phyloP scores from a whole-genome alignment of 2,797 vertebrate species.

The Lacerta agilis region DNA sequence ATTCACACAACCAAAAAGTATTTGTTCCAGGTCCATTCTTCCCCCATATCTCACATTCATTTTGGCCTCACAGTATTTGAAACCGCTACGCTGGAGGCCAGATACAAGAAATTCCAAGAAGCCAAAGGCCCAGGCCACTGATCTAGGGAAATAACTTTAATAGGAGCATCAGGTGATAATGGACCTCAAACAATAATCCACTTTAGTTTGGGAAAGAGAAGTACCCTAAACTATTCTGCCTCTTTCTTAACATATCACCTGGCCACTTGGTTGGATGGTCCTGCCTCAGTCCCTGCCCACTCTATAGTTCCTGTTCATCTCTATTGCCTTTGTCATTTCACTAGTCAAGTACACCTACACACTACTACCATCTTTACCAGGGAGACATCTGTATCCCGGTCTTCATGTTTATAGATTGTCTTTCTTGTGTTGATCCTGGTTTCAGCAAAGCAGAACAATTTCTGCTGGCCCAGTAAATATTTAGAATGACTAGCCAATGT shows the following conservation, averaged over 20 bases:
- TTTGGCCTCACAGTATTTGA: constrained; percentile 15
- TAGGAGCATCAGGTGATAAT: no score
- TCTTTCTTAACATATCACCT: neutral
- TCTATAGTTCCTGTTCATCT: neutral
- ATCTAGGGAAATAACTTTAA: neutral
- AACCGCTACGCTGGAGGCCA: neutral
- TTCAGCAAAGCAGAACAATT: neutral
- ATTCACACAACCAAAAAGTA: constrained; percentile 6
- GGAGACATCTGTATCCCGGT: neutral
- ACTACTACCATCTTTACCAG: neutral
- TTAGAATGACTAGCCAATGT: no score
- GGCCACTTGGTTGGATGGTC: neutral
- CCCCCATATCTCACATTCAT: constrained; percentile 18
- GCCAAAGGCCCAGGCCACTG: neutral
- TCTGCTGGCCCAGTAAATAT: neutral
- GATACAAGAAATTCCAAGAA: neutral
- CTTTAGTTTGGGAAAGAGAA: neutral
- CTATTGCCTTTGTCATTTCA: neutral
- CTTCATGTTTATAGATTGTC: neutral
- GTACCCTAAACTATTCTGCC: neutral
- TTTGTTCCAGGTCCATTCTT: constrained; percentile 17
- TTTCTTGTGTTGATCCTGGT: neutral
- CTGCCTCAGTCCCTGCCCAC: neutral
- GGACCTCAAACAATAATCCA: neutral
- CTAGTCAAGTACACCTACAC: neutral